A percentile compares a stretch with the other conserved stretches of the same genome.
These are phyloP conservation scores for Xenus cinereus DNA, from an alignment of 2,113 vertebrate species.

Conservation along the genomic window DNA sequence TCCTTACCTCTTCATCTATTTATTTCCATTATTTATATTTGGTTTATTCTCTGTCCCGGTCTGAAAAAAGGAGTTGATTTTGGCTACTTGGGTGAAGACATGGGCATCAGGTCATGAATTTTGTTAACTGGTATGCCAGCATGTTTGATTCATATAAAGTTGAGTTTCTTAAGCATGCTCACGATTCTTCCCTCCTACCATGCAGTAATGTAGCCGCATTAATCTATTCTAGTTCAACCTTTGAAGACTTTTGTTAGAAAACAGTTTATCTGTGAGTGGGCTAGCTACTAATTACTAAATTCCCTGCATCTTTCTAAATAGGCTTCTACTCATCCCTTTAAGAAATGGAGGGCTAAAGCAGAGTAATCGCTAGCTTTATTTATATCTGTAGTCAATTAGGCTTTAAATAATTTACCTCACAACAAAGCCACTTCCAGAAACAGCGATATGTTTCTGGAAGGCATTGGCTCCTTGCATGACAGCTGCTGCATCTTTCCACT, in stretches of 20 bases:
- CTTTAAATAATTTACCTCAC: conserved; percentile 10
- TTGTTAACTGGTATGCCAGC: background rate
- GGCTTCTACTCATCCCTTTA: background rate
- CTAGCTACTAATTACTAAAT: background rate
- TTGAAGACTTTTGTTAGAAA: background rate
- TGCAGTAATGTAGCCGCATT: background rate
- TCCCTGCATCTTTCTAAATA: background rate
- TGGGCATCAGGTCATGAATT: background rate
- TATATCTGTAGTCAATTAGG: background rate
- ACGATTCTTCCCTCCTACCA: background rate
- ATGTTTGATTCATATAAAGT: background rate
- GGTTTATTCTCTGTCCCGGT: background rate
- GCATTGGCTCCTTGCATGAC: fast-evolving
- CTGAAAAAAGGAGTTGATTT: background rate
- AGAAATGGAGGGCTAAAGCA: background rate
- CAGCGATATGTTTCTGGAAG: background rate
- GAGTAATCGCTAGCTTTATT: background rate
- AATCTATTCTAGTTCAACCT: background rate
- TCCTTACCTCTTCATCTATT: background rate
- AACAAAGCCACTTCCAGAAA: background rate
- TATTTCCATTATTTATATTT: background rate
- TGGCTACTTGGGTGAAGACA: background rate
- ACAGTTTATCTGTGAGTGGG: background rate
- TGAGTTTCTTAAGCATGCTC: background rate
- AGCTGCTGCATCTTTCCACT: background rate